phyloP scores from a whole-genome alignment of 2,888 invertebrate species.

The Volucella zonaria region DNA sequence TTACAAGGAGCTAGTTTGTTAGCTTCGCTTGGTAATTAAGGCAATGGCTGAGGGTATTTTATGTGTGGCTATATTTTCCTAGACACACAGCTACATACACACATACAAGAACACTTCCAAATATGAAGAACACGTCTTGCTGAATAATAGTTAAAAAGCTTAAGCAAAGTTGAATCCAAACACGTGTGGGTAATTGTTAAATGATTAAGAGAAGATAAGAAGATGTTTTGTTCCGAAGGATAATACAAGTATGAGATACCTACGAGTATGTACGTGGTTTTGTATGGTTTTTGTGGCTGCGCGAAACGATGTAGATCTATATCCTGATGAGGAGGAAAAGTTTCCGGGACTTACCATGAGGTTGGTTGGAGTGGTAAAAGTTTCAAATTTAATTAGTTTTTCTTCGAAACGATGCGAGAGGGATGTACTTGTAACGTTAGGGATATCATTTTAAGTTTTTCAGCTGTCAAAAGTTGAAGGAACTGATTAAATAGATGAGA shows the following conservation, averaged over 20 bases:
- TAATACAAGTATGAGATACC: not conserved
- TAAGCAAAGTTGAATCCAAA: not conserved
- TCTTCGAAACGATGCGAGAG: not conserved
- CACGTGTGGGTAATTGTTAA: slow-evolving; percentile 15
- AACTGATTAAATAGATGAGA: too few relatives aligned
- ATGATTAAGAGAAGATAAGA: slow-evolving; percentile 1
- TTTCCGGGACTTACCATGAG: too few relatives aligned
- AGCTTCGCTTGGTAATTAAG: slow-evolving; percentile 42
- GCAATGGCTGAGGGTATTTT: slow-evolving; percentile 24
- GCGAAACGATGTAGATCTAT: not conserved
- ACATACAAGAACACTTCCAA: too few relatives aligned
- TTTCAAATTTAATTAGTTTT: slow-evolving; percentile 16
- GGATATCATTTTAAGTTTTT: too few relatives aligned
- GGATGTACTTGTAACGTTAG: too few relatives aligned
- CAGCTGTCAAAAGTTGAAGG: too few relatives aligned
- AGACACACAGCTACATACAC: too few relatives aligned
- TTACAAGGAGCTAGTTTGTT: slow-evolving; percentile 16
- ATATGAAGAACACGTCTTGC: not conserved
- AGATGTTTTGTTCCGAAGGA: not conserved
- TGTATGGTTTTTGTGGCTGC: not conserved
- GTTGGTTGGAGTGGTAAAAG: too few relatives aligned
- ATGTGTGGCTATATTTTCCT: not conserved
- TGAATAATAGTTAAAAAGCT: not conserved
- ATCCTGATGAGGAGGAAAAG: too few relatives aligned
- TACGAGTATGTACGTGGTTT: too few relatives aligned